phyloP scores from a whole-genome alignment of 1,140 invertebrate genomes.

The Sminthurides bifidus region DNA sequence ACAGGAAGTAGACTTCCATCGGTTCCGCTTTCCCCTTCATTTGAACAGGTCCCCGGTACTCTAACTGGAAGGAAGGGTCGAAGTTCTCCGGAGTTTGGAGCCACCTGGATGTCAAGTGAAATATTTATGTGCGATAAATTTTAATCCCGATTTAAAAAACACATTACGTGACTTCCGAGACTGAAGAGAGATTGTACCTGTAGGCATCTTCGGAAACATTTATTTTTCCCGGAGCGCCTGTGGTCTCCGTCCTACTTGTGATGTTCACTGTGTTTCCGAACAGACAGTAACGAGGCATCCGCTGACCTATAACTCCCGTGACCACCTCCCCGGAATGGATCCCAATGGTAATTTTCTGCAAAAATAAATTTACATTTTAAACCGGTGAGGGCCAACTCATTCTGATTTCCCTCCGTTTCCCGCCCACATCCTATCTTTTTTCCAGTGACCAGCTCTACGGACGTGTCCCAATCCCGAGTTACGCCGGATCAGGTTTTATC shows the following conservation, averaged over 20 bases:
- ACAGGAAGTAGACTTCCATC: slow-evolving; percentile 89
- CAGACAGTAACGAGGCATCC: slow-evolving; percentile 93
- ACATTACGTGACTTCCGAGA: not conserved
- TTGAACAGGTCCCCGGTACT: slow-evolving; percentile 71
- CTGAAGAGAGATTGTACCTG: slow-evolving; percentile 47
- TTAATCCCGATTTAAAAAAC: not conserved
- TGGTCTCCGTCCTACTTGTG: slow-evolving; percentile 89
- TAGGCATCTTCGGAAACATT: slow-evolving; percentile 91
- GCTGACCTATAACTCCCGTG: slow-evolving; percentile 89
- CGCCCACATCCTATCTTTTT: no score
- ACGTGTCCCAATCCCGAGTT: no score
- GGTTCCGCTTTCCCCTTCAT: slow-evolving; percentile 80
- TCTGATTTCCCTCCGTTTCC: no score
- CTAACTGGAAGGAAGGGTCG: slow-evolving; percentile 73
- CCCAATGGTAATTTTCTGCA: slow-evolving; percentile 84
- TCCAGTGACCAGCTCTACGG: no score
- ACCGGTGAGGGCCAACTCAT: no score
- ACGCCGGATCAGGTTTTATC: no score
- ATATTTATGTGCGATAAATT: not conserved
- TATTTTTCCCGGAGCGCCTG: slow-evolving; percentile 75
- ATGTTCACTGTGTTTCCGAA: slow-evolving; percentile 95
- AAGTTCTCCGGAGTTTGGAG: slow-evolving; percentile 57
- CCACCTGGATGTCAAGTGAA: slow-evolving; percentile 44
- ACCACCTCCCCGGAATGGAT: slow-evolving; percentile 93
- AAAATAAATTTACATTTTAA: slow-evolving; percentile 27